Base-by-base conservation (phyloP, 2,888 invertebrate species). In the Anagyrus pseudococci region DNA sequence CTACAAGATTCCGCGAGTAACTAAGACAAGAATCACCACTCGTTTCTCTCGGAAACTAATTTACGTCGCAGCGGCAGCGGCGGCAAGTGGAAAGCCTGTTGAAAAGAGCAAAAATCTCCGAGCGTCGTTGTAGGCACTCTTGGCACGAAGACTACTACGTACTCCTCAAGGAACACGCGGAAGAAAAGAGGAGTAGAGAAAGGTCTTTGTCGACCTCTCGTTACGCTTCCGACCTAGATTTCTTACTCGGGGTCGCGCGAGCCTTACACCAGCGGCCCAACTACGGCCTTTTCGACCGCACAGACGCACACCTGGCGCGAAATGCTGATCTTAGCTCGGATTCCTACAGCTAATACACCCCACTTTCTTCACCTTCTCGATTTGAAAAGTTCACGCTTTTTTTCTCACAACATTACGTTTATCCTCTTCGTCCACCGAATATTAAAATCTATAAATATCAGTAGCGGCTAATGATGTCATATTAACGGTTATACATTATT, bases 191-290 rank as follows among this genome's bases (percentile, higher is more conserved):
- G 3, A 8, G 19, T 10, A 26, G 40, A 41, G 26, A 48, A 26
- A 57, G 25, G 49, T 48, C 47, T 25, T 0, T 26, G 40, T 10
- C 44, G 37, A 17, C 40, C 40, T 47, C 68, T 71, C 68, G 70
- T 71, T 72, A 68, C 69, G 67, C 72, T 71, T n/a, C n/a, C 68
- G 73, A 67, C 70, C 74, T 62, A 73, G 69, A 71, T 73, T 70
- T 66, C 68, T 41, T 43, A 29, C 22, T 49, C 26, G 43, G 41
- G 17, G 50, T 50, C 22, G 13, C 15, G 40, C 22, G 40, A n/a
- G 23, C 47, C 33, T 20, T 10, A 10, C 13, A 1, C 40, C 15
- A 13, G 26, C 17, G 25, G 17, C 17, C 40, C 29, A 53, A 25
- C 26, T 61, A 25, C 37, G 37, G 19, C 15, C 25, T 53, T 15